Percentiles rank a stretch among this genome's conserved stretches.
These are phyloP conservation scores for Monoplex corrugatus DNA, from an alignment of 2,888 invertebrate genomes.

Conservation along the genomic window DNA sequence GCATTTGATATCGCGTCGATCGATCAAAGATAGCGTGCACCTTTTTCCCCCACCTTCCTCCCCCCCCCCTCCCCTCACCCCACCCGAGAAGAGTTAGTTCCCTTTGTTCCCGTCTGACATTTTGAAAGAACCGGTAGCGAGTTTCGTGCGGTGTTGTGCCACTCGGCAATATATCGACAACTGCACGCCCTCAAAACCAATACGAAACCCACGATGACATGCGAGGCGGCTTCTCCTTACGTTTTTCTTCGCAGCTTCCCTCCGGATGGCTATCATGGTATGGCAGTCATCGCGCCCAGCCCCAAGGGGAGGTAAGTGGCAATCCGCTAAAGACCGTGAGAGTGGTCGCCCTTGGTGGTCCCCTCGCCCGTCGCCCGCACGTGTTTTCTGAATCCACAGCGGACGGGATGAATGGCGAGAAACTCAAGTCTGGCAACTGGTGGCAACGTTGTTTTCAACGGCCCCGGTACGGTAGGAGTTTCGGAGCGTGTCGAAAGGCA, in stretches of 20 bases:
- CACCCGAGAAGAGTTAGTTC: too few relatives aligned
- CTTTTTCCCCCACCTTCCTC: background rate
- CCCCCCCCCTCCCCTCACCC: background rate
- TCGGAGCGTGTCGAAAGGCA: conserved; percentile 12
- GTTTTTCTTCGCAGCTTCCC: conserved; percentile 24
- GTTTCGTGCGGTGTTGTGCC: conserved; percentile 27
- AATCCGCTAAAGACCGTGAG: conserved; percentile 53
- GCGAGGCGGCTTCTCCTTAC: background rate
- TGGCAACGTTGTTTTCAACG: conserved; percentile 29
- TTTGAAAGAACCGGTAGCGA: conserved; percentile 6
- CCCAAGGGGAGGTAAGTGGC: conserved; percentile 49
- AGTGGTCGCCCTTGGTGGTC: conserved; percentile 53
- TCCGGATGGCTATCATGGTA: conserved; percentile 25
- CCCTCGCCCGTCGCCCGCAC: conserved; percentile 43
- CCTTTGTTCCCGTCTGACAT: background rate
- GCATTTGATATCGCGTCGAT: background rate
- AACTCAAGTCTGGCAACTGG: conserved; percentile 44
- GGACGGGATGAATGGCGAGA: conserved; percentile 36
- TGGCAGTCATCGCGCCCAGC: conserved; percentile 42
- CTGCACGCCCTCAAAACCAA: conserved; percentile 27
- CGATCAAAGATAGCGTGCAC: background rate
- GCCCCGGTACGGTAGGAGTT: background rate
- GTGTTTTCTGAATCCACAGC: conserved; percentile 51
- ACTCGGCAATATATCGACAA: conserved; percentile 20
- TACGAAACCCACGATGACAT: background rate